phyloP scores from a whole-genome alignment of 2,797 vertebrate genomes.

The Setipinna tenuifilis region DNA sequence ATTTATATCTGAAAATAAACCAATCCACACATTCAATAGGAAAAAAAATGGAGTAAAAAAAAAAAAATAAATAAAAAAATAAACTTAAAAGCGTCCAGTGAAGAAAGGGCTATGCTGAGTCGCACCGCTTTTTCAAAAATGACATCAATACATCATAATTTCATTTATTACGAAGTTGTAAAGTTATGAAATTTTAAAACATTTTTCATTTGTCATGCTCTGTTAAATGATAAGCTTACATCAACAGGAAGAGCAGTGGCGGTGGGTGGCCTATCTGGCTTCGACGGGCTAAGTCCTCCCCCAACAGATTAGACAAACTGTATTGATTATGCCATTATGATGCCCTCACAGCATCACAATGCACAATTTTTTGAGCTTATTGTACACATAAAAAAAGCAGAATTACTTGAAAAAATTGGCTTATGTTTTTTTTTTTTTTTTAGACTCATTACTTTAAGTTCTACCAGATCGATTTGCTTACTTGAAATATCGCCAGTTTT shows the following conservation, averaged over 20 bases:
- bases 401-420: no score
- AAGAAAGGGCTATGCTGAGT: neutral
- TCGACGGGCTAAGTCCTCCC: neutral
- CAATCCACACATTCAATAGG: constrained; percentile 98
- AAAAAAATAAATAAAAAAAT: constrained; percentile 70
- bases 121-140: neutral
- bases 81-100: constrained; percentile 44
- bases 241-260: neutral
- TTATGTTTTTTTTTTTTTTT: neutral
- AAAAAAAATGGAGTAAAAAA: constrained; percentile 56
- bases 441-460: no score
- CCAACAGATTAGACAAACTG: neutral
- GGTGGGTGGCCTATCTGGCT: neutral
- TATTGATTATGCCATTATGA: neutral
- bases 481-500: neutral
- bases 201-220: neutral
- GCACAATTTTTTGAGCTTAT: no score
- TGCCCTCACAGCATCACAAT: neutral
- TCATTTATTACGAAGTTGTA: neutral
- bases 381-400: no score
- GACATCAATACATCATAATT: neutral
- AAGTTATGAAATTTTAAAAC: neutral
- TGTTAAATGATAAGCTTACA: neutral
- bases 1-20: constrained; percentile 99
- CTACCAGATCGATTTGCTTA: no score